Base-by-base conservation (phyloP, 2,888 invertebrate genomes). In the Tipula lateralis region DNA sequence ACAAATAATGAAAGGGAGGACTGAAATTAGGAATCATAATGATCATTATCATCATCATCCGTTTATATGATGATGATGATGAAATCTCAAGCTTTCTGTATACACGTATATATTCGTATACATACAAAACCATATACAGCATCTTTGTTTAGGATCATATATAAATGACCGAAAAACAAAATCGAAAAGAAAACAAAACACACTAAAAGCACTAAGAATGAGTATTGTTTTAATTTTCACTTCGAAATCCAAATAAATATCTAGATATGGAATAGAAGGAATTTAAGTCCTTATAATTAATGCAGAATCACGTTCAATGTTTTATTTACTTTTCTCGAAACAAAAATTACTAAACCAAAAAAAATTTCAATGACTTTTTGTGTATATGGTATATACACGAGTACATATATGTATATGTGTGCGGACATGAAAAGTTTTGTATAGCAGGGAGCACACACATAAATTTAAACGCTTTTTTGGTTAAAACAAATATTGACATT, bases 251-350 rank as follows among this genome's bases (percentile, higher is more conserved):
- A 66, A 66, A 66, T 66, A 24, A 66, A 66, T 24, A 66, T 24
- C 24, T 24, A 66, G 66, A 66, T 19, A 66, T 66, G 66, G 39
- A 13, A 32, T 39, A 6, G 36, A 50, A 50, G 24, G 24, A 66
- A 66, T 66, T 66, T 66, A 66, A 66, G 66, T 66, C 66, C 66
- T 66, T 66, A 66, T 66, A 66, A 66, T 66, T 66, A 66, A 66
- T 66, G 66, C 66, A 66, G 66, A 66, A 66, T 66, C 66, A 66
- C 66, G 66, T 66, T 66, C 66, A 66, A 66, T 66, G 66, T 66
- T 66, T 66, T 66, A 66, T 66, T 66, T 66, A 66, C 66, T 66
- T 66, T 66, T 66, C 66, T 66, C 24, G 66, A 66, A 66, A 66
- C 24, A 24, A 24, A 66, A 66, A 66, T 66, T 66, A 66, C 66